phyloP scores from a whole-genome alignment of 2,888 invertebrate genomes.

The Diplazon laetatorius region DNA sequence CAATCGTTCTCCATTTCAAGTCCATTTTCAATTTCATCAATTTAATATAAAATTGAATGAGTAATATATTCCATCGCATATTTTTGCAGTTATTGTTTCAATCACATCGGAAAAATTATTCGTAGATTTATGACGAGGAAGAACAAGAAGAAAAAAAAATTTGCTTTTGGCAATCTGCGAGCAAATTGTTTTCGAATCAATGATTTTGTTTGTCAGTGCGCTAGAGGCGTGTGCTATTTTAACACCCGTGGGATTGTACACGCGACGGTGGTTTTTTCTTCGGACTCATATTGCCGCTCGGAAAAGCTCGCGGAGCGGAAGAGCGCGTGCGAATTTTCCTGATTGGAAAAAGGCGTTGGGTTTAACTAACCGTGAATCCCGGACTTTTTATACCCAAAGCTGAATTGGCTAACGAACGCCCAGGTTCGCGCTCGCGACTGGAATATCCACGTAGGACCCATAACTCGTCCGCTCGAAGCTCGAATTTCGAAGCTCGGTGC shows the following conservation, averaged over 20 bases:
- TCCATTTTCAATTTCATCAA: no score
- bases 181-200: no score
- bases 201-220: slow-evolving; percentile 39
- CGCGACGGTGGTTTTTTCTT: slow-evolving; percentile 17
- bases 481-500: slow-evolving; percentile 42
- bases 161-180: no score
- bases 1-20: no score
- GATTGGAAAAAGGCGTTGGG: slow-evolving; percentile 77
- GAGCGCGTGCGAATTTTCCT: slow-evolving; percentile 66
- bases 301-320: slow-evolving; percentile 52
- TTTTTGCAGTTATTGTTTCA: no score
- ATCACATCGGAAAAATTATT: no score
- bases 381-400: slow-evolving; percentile 75
- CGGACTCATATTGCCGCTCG: background rate
- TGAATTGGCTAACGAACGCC: slow-evolving; percentile 76
- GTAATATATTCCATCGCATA: no score
- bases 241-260: slow-evolving; percentile 20
- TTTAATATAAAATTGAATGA: no score
- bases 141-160: no score
- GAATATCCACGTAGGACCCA: slow-evolving; percentile 69
- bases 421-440: slow-evolving; percentile 66
- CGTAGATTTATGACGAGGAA: no score
- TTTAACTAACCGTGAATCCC: slow-evolving; percentile 79
- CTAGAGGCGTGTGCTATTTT: slow-evolving; percentile 31
- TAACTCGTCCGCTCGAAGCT: slow-evolving; percentile 1